Percentiles rank a stretch among this genome's conserved stretches.
Evolutionary conservation across 2,888 invertebrate genomes (phyloP).

Genomic region (Caenorhabditis doughertyi): DNA sequence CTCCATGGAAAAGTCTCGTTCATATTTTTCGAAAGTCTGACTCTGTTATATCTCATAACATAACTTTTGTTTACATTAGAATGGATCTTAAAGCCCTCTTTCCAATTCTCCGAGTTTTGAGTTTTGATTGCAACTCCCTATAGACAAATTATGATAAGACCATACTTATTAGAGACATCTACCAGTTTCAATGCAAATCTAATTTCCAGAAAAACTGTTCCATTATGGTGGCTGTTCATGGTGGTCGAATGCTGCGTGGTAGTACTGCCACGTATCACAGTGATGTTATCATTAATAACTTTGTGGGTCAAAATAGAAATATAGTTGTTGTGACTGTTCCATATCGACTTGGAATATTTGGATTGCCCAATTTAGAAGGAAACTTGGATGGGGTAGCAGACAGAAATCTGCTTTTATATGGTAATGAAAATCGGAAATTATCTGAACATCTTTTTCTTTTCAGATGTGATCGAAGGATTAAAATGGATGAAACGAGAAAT

Average conservation of each 20-base stretch:
- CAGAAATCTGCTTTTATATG: slow-evolving; percentile 42
- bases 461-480: slow-evolving; percentile 18
- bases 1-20: no score
- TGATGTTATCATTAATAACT: slow-evolving; percentile 60
- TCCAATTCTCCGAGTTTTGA: background rate
- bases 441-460: background rate
- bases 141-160: no score
- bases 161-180: no score
- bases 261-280: slow-evolving; percentile 36
- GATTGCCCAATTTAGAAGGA: slow-evolving; percentile 50
- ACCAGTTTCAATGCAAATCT: no score
- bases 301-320: slow-evolving; percentile 19
- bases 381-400: slow-evolving; percentile 26
- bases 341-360: slow-evolving; percentile 59
- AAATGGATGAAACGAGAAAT: slow-evolving; percentile 46
- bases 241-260: slow-evolving; percentile 58
- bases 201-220: slow-evolving; percentile 61
- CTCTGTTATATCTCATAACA: no score
- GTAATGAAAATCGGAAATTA: background rate
- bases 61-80: no score
- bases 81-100: no score
- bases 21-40: no score
- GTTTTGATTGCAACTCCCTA: no score
- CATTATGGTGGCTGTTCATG: slow-evolving; percentile 63
- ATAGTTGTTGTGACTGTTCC: background rate